A percentile compares a stretch with the other conserved stretches of the same genome.
phyloP scores from a whole-genome alignment of 2,113 vertebrate genomes.

The Oceanodroma tethys region DNA sequence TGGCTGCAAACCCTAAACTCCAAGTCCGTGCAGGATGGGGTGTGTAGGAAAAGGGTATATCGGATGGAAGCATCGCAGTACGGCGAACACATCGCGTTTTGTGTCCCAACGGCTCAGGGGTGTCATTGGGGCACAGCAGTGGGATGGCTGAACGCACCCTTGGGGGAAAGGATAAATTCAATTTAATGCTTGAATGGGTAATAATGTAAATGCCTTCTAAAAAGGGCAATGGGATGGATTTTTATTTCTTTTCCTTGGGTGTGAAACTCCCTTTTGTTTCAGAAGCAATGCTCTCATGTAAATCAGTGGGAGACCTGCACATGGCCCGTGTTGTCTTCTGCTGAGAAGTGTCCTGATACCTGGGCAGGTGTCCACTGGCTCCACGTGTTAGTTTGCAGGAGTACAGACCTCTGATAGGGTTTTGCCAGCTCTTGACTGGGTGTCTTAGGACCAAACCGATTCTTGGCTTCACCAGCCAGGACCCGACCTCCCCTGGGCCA shows the following conservation, averaged over 20 bases:
- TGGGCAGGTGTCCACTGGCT: neutral
- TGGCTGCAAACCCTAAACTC: neutral
- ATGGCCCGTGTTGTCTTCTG: neutral
- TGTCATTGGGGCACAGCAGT: neutral
- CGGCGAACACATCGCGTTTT: rapidly evolving
- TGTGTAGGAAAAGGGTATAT: neutral
- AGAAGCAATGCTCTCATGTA: neutral
- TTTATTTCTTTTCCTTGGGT: neutral
- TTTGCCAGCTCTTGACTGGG: neutral
- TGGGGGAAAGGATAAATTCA: conserved; percentile 1
- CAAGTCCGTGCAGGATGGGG: neutral
- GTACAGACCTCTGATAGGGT: neutral
- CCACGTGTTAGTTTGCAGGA: rapidly evolving
- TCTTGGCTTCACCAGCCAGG: neutral
- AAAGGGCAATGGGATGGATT: neutral
- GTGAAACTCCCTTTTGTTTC: neutral
- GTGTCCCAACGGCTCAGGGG: neutral
- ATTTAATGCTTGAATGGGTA: neutral
- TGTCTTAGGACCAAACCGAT: neutral
- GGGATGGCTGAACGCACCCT: neutral
- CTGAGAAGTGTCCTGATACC: neutral
- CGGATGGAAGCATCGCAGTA: rapidly evolving
- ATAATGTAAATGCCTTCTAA: neutral
- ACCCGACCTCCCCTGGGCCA: neutral
- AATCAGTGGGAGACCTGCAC: rapidly evolving